These are phyloP conservation scores for Schizopygopsis malacanthus DNA, from an alignment of 2,797 vertebrate species.

Conservation along the genomic window DNA sequence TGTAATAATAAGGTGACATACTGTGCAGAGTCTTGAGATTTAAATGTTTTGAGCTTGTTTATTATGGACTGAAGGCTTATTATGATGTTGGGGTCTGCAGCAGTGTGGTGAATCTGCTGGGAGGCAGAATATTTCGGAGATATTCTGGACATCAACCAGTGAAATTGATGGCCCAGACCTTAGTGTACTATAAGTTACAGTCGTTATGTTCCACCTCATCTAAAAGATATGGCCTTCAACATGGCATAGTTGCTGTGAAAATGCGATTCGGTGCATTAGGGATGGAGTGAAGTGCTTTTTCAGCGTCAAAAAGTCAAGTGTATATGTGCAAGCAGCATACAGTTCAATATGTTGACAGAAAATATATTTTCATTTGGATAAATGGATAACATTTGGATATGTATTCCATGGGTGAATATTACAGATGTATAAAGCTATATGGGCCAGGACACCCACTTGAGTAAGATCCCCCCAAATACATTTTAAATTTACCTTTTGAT, in stretches of 20 bases:
- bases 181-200: slow-evolving; percentile 36
- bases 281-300: not conserved
- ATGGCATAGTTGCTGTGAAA: not conserved
- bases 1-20: slow-evolving; percentile 24
- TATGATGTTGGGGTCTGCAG: slow-evolving; percentile 27
- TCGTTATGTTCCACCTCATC: slow-evolving; percentile 29
- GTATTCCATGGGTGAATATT: not conserved
- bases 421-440: not conserved
- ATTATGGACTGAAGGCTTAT: slow-evolving; percentile 24
- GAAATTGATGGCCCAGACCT: slow-evolving; percentile 25
- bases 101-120: slow-evolving; percentile 14
- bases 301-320: not conserved
- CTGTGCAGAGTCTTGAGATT: slow-evolving; percentile 28
- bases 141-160: slow-evolving; percentile 17
- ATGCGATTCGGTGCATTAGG: not conserved
- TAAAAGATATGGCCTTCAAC: slow-evolving; percentile 28
- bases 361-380: not conserved
- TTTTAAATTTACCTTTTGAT: not conserved
- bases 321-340: not conserved
- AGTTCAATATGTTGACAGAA: not conserved
- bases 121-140: slow-evolving; percentile 4
- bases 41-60: slow-evolving; percentile 10
- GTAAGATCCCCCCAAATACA: not conserved
- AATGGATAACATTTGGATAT: not conserved
- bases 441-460: not conserved